Conservation (phyloP, 2,888 invertebrate genomes). For the Dicyrtoma fusca region DNA sequence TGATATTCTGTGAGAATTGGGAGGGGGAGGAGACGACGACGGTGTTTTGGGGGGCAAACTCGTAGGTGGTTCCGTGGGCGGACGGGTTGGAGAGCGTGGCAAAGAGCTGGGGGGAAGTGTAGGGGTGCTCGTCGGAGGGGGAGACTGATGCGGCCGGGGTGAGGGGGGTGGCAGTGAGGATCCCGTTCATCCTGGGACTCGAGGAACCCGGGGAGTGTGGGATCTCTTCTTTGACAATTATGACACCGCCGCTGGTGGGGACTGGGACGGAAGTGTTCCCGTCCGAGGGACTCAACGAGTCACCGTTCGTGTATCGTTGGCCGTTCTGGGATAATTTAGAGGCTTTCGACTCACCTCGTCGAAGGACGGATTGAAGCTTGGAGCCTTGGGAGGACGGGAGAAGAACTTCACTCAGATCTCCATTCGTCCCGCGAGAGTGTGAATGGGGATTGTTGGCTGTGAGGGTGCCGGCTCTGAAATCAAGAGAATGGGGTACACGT, state of each 20-base stretch:
- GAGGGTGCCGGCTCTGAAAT: constrained; percentile 45
- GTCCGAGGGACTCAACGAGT: constrained; percentile 43
- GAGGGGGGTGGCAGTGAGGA: constrained; percentile 37
- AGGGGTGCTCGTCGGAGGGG: constrained; percentile 44
- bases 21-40: constrained; percentile 51
- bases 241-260: constrained; percentile 37
- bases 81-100: constrained; percentile 52
- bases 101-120: constrained; percentile 51
- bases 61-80: constrained; percentile 40
- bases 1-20: constrained; percentile 37
- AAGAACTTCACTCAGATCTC: constrained; percentile 51
- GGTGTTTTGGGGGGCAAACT: constrained; percentile 43
- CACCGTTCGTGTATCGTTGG: constrained; percentile 48
- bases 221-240: constrained; percentile 49
- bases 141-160: constrained; percentile 40
- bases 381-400: constrained; percentile 30
- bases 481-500: no score
- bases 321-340: constrained; percentile 41
- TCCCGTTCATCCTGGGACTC: constrained; percentile 49
- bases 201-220: constrained; percentile 42
- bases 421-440: constrained; percentile 38
- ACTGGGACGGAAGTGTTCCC: constrained; percentile 4
- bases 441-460: constrained; percentile 34
- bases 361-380: constrained; percentile 39
- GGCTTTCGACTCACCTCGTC: constrained; percentile 40